Base-by-base conservation (phyloP, 2,113 vertebrate genomes). In the Nyctibius bracteatus region DNA sequence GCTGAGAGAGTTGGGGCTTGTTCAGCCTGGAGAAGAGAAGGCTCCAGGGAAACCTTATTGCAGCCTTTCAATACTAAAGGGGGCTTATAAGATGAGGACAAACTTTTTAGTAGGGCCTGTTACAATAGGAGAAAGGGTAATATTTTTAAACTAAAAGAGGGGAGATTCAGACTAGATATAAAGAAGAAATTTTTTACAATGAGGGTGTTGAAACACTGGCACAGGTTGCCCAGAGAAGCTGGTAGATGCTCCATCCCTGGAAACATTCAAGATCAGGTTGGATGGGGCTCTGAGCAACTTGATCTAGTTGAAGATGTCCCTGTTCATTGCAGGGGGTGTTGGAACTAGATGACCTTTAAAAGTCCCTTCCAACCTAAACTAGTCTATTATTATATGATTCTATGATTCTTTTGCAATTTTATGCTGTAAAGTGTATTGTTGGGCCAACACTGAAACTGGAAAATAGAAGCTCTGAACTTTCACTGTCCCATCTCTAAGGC, bases 61-160 rank as follows among this genome's bases (percentile, higher is more conserved):
- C 5, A 5, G 58, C 6, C 31, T 55, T 23, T 6, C 20, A 44
- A 4, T 23, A 11, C 31, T 30, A 25, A 8, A 25, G 35, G 7
- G 24, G 15, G 31, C 4, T 24, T 17, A 4, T 14, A 31, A 18
- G 43, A 49, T 4, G 6, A 8, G 28, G 17, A 27, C 28, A 33
- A 1, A 13, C 8, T 33, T 39, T 33, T 47, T 13, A 21, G 8
- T 2, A 68, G 18, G 5, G 10, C 25, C 15, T 67, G 15, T 25
- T 6, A 16, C 1, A 0, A 33, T 3, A 49, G 23, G 3, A 28
- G 8, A 18, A 49, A 9, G 12, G 10, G 11, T 7, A 10, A 47
- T 33, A 19, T 8, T 8, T n/a, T 35, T 83, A 61, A 52, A 43
- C 4, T 52, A 21, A 43, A 71, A 35, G 5, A 31, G 8, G 25